Percentiles rank a stretch among this genome's conserved stretches.
Evolutionary conservation across 2,113 vertebrate genomes (phyloP).

Genomic region (Mesocricetus auratus): DNA sequence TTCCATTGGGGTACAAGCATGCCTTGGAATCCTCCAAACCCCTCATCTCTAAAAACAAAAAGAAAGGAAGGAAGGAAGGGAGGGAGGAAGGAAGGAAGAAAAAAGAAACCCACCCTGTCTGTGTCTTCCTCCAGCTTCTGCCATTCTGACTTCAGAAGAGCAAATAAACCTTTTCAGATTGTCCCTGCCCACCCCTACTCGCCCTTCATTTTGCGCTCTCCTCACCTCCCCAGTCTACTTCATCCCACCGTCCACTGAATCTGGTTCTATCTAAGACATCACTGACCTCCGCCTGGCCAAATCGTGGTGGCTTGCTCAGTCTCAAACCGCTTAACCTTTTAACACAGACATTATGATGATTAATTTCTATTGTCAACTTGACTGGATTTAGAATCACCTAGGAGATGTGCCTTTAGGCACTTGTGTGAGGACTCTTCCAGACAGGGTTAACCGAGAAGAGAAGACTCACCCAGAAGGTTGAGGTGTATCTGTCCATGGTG

Average conservation of each 20-base stretch:
- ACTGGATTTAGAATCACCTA: neutral
- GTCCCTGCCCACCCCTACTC: neutral
- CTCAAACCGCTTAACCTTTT: neutral
- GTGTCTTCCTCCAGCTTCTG: neutral
- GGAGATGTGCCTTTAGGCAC: neutral
- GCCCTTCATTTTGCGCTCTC: neutral
- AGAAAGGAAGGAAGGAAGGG: neutral
- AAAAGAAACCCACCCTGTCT: neutral
- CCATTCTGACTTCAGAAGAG: neutral
- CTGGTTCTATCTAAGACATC: neutral
- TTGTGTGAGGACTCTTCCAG: neutral
- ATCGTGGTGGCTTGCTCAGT: neutral
- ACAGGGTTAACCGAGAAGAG: neutral
- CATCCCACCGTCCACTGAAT: neutral
- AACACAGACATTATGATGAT: neutral
- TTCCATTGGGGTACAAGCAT: neutral
- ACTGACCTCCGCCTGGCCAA: neutral
- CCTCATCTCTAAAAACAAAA: neutral
- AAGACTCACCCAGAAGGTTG: neutral
- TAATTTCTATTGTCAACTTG: neutral
- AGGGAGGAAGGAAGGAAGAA: too few species aligned
- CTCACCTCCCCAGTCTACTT: neutral
- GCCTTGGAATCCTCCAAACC: neutral
- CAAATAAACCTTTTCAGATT: slow-evolving; percentile 3
- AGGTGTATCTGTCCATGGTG: neutral